Evolutionary conservation across 2,888 invertebrate species (phyloP).

Genomic region (Eupithecia abbreviata): DNA sequence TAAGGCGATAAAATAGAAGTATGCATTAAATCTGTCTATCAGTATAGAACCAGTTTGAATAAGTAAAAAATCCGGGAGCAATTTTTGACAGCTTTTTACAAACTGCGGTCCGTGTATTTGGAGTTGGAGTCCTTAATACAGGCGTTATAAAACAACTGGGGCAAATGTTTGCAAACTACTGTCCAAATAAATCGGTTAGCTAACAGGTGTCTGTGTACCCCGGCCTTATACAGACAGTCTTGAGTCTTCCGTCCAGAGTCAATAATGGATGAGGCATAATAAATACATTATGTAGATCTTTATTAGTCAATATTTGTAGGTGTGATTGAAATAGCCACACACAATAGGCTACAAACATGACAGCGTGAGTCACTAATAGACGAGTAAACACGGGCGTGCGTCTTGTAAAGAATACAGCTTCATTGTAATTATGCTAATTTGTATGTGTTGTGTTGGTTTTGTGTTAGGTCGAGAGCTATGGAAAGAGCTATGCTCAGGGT

Average conservation of each 20-base stretch:
- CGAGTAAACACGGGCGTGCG: slow-evolving; percentile 26
- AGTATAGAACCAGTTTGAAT: not conserved
- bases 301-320: slow-evolving; percentile 11
- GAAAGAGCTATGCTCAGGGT: too few relatives aligned
- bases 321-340: slow-evolving; percentile 2
- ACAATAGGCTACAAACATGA: slow-evolving; percentile 23
- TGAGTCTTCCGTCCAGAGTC: not conserved
- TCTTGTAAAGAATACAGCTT: slow-evolving; percentile 24
- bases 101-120: not conserved
- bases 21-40: not conserved
- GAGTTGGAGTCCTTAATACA: not conserved
- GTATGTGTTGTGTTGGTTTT: slow-evolving; percentile 27
- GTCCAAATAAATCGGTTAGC: not conserved
- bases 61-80: not conserved
- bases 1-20: not conserved
- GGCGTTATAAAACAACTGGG: not conserved
- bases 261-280: slow-evolving; percentile 3
- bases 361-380: slow-evolving; percentile 28
- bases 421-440: slow-evolving; percentile 31
- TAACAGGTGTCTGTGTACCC: not conserved
- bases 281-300: slow-evolving; percentile 6
- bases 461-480: too few relatives aligned
- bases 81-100: not conserved
- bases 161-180: not conserved
- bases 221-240: not conserved